Base-by-base conservation (phyloP, 2,797 vertebrate genomes). In the Pampus argenteus region DNA sequence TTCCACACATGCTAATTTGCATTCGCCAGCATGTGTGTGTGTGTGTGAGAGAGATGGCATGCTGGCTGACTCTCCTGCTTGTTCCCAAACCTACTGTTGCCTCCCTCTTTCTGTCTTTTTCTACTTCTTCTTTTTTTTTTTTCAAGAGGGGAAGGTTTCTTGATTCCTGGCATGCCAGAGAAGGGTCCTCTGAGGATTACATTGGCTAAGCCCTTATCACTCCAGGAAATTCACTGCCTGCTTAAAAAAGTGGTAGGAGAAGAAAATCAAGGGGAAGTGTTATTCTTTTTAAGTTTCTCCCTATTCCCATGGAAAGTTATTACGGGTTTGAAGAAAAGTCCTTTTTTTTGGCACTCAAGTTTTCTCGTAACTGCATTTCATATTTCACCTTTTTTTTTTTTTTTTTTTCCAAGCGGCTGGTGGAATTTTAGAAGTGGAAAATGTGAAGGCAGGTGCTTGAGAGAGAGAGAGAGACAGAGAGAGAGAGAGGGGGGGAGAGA, bases 161-260 rank as follows among this genome's bases (percentile, higher is more conserved):
- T 92, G 92, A 91, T 93, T 94, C 90, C 90, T 91, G 73, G 87
- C 84, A 88, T 92, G 89, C 89, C 90, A 89, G 90, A 92, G 90
- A 93, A 90, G 89, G 85, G 88, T 87, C 91, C 92, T 93, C 86
- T 79, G 89, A 92, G 93, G 93, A 94, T 94, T 94, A 94, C 94
- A 94, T 88, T 92, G 91, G 91, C 92, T 94, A 93, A 94, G 92
- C 93, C 88, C 92, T 94, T 94, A 94, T 94, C 94, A 93, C 93
- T 93, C 90, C 92, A 91, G 91, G 91, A 94, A 94, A 94, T 93
- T 94, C 94, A 93, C 89, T 92, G 93, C 88, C 91, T 92, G 92
- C 92, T 93, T 93, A 86, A 86, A 93, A 91, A 92, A 93, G 88
- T 91, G 88, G 90, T 89, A 89, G 88, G 83, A 92, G 92, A 81